A percentile compares a stretch with the other conserved stretches of the same genome.
phyloP scores from a whole-genome alignment of 1,140 invertebrate genomes.

The Anastrepha obliqua region DNA sequence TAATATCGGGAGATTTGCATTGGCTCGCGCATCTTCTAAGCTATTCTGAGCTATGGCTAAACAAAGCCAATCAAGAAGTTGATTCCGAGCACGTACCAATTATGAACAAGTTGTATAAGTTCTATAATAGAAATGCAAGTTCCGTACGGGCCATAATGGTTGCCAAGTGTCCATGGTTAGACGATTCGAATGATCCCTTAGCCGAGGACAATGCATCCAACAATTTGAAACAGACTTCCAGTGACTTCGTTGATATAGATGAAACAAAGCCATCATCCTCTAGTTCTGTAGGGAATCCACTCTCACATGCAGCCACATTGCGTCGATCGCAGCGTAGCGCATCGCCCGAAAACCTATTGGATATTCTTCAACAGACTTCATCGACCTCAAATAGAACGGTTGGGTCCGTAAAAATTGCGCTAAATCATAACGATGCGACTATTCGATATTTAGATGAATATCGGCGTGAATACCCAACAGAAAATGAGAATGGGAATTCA shows the following conservation, averaged over 20 bases:
- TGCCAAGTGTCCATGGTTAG: slow-evolving; percentile 73
- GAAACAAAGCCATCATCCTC: not conserved
- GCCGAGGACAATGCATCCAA: slow-evolving; percentile 1
- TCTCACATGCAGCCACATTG: slow-evolving; percentile 53
- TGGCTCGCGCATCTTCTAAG: slow-evolving; percentile 88
- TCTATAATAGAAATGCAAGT: slow-evolving; percentile 89
- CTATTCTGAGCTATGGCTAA: slow-evolving; percentile 87
- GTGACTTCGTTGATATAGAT: not conserved
- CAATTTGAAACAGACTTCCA: not conserved
- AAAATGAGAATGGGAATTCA: not conserved
- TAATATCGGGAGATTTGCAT: slow-evolving; percentile 87
- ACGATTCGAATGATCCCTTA: slow-evolving; percentile 68
- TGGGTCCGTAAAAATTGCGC: not conserved
- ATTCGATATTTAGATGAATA: slow-evolving; percentile 56
- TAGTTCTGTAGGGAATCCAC: slow-evolving; percentile 52
- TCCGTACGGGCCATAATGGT: slow-evolving; percentile 76
- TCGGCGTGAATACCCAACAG: slow-evolving; percentile 18
- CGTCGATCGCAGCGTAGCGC: slow-evolving; percentile 15
- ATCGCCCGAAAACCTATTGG: not conserved
- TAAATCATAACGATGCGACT: slow-evolving; percentile 36
- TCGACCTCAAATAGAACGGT: slow-evolving; percentile 21
- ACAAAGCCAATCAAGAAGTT: slow-evolving; percentile 88
- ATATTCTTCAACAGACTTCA: slow-evolving; percentile 15
- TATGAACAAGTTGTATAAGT: slow-evolving; percentile 85
- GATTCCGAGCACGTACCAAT: slow-evolving; percentile 89